These are phyloP conservation scores for Myopa tessellatipennis DNA, from an alignment of 2,888 invertebrate species.

Conservation along the genomic window DNA sequence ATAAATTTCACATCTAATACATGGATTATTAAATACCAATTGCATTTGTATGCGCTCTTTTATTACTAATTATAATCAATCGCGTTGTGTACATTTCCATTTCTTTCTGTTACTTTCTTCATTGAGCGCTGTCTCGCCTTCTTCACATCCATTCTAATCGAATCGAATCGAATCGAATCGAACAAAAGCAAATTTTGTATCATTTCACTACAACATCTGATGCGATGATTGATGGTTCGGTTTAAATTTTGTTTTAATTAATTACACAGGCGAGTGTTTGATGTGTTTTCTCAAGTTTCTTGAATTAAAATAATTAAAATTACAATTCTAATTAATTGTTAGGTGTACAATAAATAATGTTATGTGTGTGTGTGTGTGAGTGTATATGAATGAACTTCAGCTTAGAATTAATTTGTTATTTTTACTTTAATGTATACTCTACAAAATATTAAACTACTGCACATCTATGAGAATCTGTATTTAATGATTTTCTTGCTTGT, in stretches of 20 bases:
- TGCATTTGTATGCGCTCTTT: too few species aligned
- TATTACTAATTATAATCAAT: too few species aligned
- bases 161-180: too few species aligned
- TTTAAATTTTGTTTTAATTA: neutral
- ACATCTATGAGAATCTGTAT: constrained; percentile 33
- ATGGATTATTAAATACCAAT: neutral
- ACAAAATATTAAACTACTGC: constrained; percentile 24
- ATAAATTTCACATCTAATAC: constrained; percentile 10
- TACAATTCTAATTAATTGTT: neutral
- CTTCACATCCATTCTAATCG: too few species aligned
- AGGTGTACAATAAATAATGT: neutral
- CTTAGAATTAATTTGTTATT: neutral
- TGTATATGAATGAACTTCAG: neutral
- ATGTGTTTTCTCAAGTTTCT: constrained; percentile 1
- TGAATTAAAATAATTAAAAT: neutral
- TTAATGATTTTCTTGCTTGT: neutral
- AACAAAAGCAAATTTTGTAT: too few species aligned
- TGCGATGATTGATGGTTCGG: neutral
- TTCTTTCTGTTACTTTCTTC: neutral
- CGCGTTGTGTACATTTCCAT: too few species aligned
- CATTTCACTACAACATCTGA: too few species aligned
- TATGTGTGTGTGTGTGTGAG: neutral
- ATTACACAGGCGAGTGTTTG: neutral
- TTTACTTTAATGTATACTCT: constrained; percentile 3
- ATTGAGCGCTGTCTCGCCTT: too few species aligned